Base-by-base conservation (phyloP, 1,140 invertebrate genomes). In the Macrobrachium nipponense region DNA sequence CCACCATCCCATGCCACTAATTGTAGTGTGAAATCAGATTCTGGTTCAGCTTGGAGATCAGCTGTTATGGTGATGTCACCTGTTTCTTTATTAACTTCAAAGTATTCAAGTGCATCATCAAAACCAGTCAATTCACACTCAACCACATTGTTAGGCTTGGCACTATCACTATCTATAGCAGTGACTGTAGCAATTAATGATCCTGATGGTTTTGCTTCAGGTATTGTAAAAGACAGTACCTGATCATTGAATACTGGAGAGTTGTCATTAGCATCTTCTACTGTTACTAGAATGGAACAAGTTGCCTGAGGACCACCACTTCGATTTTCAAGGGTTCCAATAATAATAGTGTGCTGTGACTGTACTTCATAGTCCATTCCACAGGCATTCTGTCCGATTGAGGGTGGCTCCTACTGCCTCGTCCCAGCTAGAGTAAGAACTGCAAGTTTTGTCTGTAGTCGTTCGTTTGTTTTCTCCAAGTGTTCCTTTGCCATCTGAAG, bases 1-100 rank as follows among this genome's bases (percentile, higher is more conserved):
- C 96, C 96, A 87, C 96, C 93, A 90, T 98, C 97, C 90, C 96
- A 96, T 0, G 96, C 97, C 86, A 95, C 93, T 0, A 98, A 94
- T 90, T 96, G 95, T 70, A n/a, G n/a, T 43, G 75, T 73, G 64
- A 83, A 83, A 36, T 83, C 81, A 20, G 81, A 83, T 18, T 83
- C 81, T 43, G 20, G 60, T 64, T 83, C 81, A 11, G 81, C 59
- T 61, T 77, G 73, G 18, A 83, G 81, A 44, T 83, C 73, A 23
- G 62, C 36, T 64, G 77, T 72, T 36, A 89, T 88, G 66, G 61
- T 89, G 17, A 97, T 90, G 3, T 94, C 93, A 0, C 96, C 96
- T 0, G 94, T 95, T 89, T 97, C 96, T 0, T 96, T 93, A 91
- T 97, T 96, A 10, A 98, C 95, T 87, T 96, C 94, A 92, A 98